Conservation (phyloP, 2,113 vertebrate genomes). For the Fregetta grallaria region DNA sequence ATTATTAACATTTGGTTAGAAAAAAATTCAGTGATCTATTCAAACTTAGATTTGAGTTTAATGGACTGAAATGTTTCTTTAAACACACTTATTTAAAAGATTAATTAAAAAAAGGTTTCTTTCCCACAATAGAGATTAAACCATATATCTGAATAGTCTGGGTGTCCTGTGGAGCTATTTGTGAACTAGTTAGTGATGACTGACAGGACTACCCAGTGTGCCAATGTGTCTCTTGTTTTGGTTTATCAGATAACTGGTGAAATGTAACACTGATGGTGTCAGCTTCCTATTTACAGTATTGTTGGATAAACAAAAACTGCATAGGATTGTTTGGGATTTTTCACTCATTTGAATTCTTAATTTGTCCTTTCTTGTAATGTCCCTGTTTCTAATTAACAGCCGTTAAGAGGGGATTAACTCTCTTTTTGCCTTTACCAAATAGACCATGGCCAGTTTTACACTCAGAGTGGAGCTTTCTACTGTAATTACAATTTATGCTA, state of each 20-base stretch:
- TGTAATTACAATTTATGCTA: not conserved
- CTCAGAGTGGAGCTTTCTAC: not conserved
- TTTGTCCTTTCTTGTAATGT: slow-evolving; percentile 48
- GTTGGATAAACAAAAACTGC: slow-evolving; percentile 68
- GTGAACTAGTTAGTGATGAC: slow-evolving; percentile 46
- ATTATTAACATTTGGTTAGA: not conserved
- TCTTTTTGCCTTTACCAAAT: slow-evolving; percentile 25
- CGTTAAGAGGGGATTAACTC: slow-evolving; percentile 32
- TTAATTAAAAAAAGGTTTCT: not conserved
- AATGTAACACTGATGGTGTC: slow-evolving; percentile 68
- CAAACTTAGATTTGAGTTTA: not conserved
- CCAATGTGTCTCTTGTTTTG: slow-evolving; percentile 21
- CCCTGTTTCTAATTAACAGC: slow-evolving; percentile 75
- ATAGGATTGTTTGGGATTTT: slow-evolving; percentile 53
- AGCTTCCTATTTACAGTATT: slow-evolving; percentile 61
- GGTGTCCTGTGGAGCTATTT: not conserved
- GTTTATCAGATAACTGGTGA: slow-evolving; percentile 70
- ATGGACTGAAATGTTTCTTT: not conserved
- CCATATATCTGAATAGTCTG: not conserved
- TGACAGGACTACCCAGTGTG: slow-evolving; percentile 65
- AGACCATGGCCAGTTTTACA: not conserved
- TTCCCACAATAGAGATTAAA: not conserved
- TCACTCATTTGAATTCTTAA: slow-evolving; percentile 71
- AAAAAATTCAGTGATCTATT: not conserved
- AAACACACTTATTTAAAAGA: not conserved